Evolutionary conservation across 2,797 vertebrate species (phyloP).

Genomic region (Selene dorsalis): DNA sequence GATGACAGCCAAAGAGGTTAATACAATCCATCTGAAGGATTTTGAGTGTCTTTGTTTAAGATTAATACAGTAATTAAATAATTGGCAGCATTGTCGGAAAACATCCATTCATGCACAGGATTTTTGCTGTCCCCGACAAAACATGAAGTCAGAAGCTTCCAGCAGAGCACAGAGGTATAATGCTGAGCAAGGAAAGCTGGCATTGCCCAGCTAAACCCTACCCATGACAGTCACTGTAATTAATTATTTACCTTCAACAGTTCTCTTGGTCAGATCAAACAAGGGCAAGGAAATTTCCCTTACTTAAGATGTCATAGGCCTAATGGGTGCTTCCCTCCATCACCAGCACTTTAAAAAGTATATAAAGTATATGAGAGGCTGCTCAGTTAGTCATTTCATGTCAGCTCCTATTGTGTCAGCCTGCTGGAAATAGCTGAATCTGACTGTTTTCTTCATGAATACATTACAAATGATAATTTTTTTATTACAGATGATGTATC

Average conservation of each 20-base stretch:
- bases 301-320: conserved; percentile 53
- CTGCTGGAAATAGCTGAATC: conserved; percentile 46
- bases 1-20: background rate
- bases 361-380: conserved; percentile 19
- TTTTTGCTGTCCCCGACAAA: conserved; percentile 28
- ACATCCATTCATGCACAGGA: background rate
- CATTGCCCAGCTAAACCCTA: conserved; percentile 37
- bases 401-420: conserved; percentile 28
- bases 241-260: conserved; percentile 68
- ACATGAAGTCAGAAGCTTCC: background rate
- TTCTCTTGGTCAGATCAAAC: conserved; percentile 46
- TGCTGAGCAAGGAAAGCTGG: conserved; percentile 53
- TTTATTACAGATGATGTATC: conserved; percentile 46
- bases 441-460: conserved; percentile 55
- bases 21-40: background rate
- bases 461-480: conserved; percentile 58
- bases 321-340: conserved; percentile 46
- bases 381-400: conserved; percentile 41
- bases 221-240: conserved; percentile 50
- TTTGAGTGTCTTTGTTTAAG: background rate
- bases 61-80: conserved; percentile 11
- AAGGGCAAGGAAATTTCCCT: conserved; percentile 41
- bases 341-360: conserved; percentile 29
- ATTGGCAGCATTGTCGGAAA: conserved; percentile 8
- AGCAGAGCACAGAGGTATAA: conserved; percentile 14